A percentile compares a stretch with the other conserved stretches of the same genome.
Conservation (phyloP, 2,888 invertebrate species). For the Tachina lurida region DNA sequence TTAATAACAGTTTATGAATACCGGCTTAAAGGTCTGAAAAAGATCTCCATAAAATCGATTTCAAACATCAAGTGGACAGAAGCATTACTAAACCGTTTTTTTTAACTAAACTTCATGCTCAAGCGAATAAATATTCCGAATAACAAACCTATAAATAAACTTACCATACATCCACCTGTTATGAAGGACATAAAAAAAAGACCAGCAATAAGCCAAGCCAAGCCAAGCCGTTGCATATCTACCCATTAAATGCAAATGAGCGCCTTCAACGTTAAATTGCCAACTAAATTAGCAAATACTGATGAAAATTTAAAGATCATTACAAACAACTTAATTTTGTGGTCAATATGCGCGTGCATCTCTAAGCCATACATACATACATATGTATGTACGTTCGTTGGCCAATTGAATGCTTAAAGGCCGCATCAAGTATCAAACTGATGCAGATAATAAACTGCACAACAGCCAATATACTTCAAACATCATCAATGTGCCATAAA, state of each 20-base stretch:
- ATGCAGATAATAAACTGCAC: constrained; percentile 54
- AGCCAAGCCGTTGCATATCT: not conserved
- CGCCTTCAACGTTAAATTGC: constrained; percentile 37
- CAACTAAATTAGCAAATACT: constrained; percentile 61
- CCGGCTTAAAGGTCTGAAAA: too few species aligned
- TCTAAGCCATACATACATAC: not conserved
- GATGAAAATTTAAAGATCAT: constrained; percentile 62
- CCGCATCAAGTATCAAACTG: constrained; percentile 38
- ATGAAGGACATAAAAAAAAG: not conserved
- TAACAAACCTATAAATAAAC: not conserved
- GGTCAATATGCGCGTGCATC: constrained; percentile 38
- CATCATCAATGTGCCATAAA: constrained; percentile 59
- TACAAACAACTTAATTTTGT: constrained; percentile 68
- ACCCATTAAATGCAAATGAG: not conserved
- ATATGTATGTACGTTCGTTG: constrained; percentile 13
- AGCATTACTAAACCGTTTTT: too few species aligned
- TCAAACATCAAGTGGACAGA: too few species aligned
- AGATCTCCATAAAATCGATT: too few species aligned
- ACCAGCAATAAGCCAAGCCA: not conserved
- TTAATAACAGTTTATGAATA: too few species aligned
- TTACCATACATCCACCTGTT: not conserved
- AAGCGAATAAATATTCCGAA: not conserved
- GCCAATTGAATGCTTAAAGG: constrained; percentile 35
- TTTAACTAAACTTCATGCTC: too few species aligned
- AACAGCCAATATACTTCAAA: constrained; percentile 30